phyloP scores from a whole-genome alignment of 2,797 vertebrate genomes.

The Capromys pilorides region DNA sequence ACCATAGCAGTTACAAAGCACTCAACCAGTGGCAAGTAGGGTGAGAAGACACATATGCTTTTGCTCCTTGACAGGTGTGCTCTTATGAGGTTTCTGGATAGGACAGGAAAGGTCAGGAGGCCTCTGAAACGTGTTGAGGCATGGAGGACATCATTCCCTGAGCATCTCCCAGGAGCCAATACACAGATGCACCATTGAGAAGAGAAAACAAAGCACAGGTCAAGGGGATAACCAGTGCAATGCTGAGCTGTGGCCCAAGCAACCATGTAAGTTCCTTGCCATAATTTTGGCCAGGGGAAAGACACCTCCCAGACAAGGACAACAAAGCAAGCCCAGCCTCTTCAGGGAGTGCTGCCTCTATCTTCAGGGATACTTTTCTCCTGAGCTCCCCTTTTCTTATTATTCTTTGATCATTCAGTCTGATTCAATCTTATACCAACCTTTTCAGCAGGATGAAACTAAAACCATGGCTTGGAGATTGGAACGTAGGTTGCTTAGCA shows the following conservation, averaged over 20 bases:
- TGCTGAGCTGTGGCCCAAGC: background rate
- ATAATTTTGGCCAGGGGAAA: background rate
- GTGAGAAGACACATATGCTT: background rate
- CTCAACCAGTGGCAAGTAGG: background rate
- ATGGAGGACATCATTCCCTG: background rate
- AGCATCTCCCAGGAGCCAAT: background rate
- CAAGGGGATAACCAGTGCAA: background rate
- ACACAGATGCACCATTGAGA: background rate
- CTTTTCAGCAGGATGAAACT: slow-evolving; percentile 45
- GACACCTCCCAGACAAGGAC: background rate
- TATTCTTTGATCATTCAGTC: slow-evolving; percentile 45
- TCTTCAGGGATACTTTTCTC: slow-evolving; percentile 6
- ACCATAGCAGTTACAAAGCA: background rate
- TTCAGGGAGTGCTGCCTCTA: background rate
- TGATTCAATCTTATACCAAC: background rate
- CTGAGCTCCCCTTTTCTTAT: background rate
- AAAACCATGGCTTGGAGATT: slow-evolving; percentile 42
- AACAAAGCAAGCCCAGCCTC: background rate
- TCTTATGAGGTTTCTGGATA: background rate
- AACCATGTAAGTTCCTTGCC: background rate
- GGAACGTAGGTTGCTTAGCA: slow-evolving; percentile 2
- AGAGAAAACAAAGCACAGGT: background rate
- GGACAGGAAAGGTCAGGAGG: background rate
- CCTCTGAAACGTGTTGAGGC: background rate
- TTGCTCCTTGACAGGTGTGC: background rate